Conservation (phyloP, 2,113 vertebrate species). For the Galemys pyrenaicus region DNA sequence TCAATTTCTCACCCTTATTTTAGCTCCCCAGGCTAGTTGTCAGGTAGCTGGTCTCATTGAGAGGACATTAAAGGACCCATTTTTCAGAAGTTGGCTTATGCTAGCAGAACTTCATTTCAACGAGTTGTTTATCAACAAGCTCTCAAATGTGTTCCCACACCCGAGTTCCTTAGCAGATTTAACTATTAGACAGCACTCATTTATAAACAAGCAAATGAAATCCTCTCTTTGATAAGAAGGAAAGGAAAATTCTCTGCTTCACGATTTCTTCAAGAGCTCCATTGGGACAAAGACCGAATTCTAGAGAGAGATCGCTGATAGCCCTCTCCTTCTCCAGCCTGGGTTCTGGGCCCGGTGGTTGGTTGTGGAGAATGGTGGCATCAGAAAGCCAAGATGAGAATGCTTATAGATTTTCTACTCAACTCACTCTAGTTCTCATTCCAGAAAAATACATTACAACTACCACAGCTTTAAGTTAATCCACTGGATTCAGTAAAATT, state of each 20-base stretch:
- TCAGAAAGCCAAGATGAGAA: not conserved
- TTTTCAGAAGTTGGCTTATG: conserved; percentile 70
- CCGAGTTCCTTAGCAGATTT: conserved; percentile 54
- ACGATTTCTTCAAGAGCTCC: not conserved
- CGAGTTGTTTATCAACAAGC: conserved; percentile 67
- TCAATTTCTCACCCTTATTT: conserved; percentile 68
- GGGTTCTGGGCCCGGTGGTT: not conserved
- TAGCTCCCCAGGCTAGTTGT: conserved; percentile 61
- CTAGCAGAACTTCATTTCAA: conserved; percentile 66
- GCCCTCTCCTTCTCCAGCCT: not conserved
- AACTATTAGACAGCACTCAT: conserved; percentile 56
- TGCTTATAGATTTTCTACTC: not conserved
- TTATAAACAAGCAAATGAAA: conserved; percentile 63
- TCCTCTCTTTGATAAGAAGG: conserved; percentile 47
- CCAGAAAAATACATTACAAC: not conserved
- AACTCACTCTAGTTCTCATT: not conserved
- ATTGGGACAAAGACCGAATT: not conserved
- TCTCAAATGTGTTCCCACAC: not conserved
- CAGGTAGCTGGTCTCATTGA: conserved; percentile 64
- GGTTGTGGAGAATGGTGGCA: not conserved
- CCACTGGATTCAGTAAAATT: not conserved
- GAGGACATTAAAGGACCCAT: conserved; percentile 60
- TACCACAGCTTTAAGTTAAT: not conserved
- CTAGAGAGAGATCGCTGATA: not conserved
- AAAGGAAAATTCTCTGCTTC: conserved; percentile 24